Evolutionary conservation across 2,113 vertebrate species (phyloP).

Genomic region (Numida meleagris): DNA sequence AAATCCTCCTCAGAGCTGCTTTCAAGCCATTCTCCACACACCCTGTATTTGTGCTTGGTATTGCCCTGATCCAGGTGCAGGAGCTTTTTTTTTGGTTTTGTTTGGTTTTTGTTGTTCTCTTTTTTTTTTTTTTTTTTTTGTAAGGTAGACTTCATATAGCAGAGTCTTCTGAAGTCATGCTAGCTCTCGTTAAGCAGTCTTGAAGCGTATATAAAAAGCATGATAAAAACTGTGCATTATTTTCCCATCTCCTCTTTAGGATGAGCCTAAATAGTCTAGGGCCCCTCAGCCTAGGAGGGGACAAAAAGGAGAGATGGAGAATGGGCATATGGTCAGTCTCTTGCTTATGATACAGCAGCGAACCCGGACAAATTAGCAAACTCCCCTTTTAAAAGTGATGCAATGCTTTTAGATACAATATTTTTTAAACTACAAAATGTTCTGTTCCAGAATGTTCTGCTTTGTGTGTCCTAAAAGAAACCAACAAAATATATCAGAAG

Average conservation of each 20-base stretch:
- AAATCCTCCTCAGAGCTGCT: too few relatives aligned
- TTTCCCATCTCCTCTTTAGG: background rate
- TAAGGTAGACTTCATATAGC: background rate
- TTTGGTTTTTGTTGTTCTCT: too few relatives aligned
- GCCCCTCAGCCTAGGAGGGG: background rate
- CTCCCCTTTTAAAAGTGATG: background rate
- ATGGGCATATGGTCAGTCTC: background rate
- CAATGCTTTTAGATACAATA: background rate
- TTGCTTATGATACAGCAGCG: too few relatives aligned
- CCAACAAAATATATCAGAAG: background rate
- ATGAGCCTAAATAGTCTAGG: background rate
- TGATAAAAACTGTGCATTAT: background rate
- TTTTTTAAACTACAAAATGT: background rate
- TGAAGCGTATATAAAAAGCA: background rate
- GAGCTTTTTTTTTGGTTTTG: too few relatives aligned
- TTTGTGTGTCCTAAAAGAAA: background rate
- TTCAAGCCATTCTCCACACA: too few relatives aligned
- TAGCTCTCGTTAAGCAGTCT: background rate
- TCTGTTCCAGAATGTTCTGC: background rate
- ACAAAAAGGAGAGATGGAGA: background rate
- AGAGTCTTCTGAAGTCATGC: background rate
- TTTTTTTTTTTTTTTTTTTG: background rate
- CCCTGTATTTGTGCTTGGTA: too few relatives aligned
- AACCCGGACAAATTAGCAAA: background rate
- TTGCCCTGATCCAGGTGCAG: too few relatives aligned